Base-by-base conservation (phyloP, 2,113 vertebrate species). In the Caretta caretta region DNA sequence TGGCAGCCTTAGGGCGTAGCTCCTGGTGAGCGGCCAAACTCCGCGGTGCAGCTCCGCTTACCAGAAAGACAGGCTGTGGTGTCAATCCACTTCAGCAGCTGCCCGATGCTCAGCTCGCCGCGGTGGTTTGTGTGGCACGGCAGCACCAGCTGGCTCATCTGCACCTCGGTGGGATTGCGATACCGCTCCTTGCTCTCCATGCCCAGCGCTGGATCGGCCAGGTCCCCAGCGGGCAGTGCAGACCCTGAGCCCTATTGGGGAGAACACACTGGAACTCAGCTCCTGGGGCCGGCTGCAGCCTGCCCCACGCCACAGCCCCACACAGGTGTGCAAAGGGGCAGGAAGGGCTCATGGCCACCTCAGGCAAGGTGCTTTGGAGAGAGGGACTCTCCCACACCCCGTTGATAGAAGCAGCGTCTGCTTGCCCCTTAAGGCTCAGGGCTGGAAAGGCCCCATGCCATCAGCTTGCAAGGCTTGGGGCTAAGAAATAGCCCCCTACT, bases 11-110 rank as follows among this genome's bases (percentile, higher is more conserved):
- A 10, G 8, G 53, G 20, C 20, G 4, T 13, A 29, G 57, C 27
- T 29, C 5, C 27, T 16, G 2, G 8, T 19, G 31, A 1, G 35
- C 53, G 56, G 29, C 10, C 17, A 22, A 22, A 8, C 46, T 46
- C n/a, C 8, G 31, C 29, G 2, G 17, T 4, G 1, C 38, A 3
- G 20, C 53, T 54, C 53, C 56, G 51, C 97, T 98, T 76, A 99
- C 99, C 99, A 0, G 99, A 99, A 46, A 99, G 98, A 94, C 99
- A 99, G 96, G 99, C 99, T 0, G 99, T 99, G 29, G 99, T 99
- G 97, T 99, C 99, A 79, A 99, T 99, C 99, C 99, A 99, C 87
- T 99, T 99, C 83, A 99, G 99, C 97, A 99, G 98, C 98, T 99
- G 99, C 6, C 99, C 99, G 0, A 97, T 93, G 53, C 99, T 99